Percentiles rank a stretch among this genome's conserved stretches.
These are phyloP conservation scores for Microcebus tavaratra DNA, from an alignment of 2,113 vertebrate species.

Conservation along the genomic window DNA sequence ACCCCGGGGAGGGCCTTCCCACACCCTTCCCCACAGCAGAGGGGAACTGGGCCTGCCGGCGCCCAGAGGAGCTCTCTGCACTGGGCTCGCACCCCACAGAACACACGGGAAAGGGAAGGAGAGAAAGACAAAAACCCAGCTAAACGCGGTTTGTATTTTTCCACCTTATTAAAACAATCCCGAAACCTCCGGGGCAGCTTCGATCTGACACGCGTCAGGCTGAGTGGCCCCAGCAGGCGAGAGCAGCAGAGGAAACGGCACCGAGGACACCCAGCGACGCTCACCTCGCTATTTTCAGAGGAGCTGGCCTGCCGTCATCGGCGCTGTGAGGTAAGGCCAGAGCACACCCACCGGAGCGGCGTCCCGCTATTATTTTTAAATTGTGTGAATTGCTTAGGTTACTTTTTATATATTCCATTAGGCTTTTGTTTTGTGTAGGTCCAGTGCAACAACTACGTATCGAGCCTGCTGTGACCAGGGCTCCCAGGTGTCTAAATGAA, in stretches of 20 bases:
- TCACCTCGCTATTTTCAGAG: not conserved
- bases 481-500: not conserved
- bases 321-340: not conserved
- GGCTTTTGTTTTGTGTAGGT: slow-evolving; percentile 2
- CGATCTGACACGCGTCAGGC: not conserved
- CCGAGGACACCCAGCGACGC: no score
- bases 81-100: not conserved
- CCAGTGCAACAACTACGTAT: not conserved
- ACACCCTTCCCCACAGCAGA: not conserved
- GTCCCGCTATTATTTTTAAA: not conserved
- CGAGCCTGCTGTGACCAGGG: not conserved
- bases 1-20: no score
- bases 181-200: not conserved
- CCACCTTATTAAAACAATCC: not conserved
- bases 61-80: no score
- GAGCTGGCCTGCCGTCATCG: not conserved
- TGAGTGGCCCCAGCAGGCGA: not conserved
- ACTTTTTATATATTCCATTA: not conserved
- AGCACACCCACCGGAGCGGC: not conserved
- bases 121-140: not conserved
- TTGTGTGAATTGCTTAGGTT: not conserved
- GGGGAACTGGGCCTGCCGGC: not conserved
- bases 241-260: not conserved
- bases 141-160: not conserved
- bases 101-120: not conserved